Evolutionary conservation across 2,797 vertebrate genomes (phyloP).

Genomic region (Poecilia velifera): DNA sequence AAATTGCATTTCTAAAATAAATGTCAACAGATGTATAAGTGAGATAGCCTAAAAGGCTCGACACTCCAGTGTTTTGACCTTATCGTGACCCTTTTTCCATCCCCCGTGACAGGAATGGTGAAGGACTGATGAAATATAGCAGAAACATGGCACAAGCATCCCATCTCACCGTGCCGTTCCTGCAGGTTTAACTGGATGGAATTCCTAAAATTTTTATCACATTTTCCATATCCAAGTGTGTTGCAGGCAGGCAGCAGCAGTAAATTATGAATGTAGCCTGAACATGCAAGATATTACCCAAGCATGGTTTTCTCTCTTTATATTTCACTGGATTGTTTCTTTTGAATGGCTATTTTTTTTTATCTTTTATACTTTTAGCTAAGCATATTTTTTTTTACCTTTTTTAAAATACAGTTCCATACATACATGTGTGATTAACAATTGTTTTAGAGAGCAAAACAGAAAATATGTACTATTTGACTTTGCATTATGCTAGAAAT

Average conservation of each 20-base stretch:
- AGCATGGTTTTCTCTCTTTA: conserved; percentile 15
- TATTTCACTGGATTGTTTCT: background rate
- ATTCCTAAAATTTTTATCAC: conserved; percentile 65
- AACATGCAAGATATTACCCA: conserved; percentile 30
- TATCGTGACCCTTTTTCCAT: conserved; percentile 20
- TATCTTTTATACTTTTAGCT: background rate
- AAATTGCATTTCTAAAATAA: background rate
- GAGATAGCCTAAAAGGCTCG: conserved; percentile 4
- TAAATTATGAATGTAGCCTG: conserved; percentile 70
- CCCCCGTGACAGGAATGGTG: conserved; percentile 5
- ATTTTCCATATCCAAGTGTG: conserved; percentile 56
- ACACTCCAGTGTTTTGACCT: conserved; percentile 17
- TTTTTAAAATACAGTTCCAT: background rate
- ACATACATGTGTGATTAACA: background rate
- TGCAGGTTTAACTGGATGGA: conserved; percentile 59
- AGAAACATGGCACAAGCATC: conserved; percentile 20
- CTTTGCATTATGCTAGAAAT: background rate
- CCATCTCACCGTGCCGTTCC: conserved; percentile 26
- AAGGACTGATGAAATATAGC: conserved; percentile 30
- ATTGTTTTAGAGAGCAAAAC: background rate
- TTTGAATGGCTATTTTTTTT: background rate
- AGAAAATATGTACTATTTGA: background rate
- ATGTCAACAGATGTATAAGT: background rate
- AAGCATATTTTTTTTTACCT: too few relatives aligned
- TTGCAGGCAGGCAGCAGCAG: conserved; percentile 59